These are phyloP conservation scores for Hycleus cichorii DNA, from an alignment of 1,140 invertebrate genomes.

Conservation along the genomic window DNA sequence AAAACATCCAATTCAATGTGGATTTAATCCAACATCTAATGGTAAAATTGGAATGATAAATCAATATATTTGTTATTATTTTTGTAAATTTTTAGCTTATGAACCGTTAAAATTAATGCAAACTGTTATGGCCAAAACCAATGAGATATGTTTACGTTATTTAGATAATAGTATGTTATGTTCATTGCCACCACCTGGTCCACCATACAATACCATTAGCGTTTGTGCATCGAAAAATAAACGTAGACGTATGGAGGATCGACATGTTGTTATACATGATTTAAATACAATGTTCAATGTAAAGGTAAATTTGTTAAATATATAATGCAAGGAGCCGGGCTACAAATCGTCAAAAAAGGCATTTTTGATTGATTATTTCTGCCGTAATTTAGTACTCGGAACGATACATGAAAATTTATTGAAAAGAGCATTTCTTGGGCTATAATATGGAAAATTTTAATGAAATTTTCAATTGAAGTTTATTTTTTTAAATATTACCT, in stretches of 20 bases:
- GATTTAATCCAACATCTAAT: slow-evolving; percentile 49
- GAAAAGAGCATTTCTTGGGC: no score
- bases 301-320: slow-evolving; percentile 41
- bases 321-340: no score
- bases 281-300: slow-evolving; percentile 62
- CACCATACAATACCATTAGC: slow-evolving; percentile 43
- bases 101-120: slow-evolving; percentile 65
- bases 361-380: no score
- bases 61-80: neutral
- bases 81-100: slow-evolving; percentile 50
- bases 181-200: slow-evolving; percentile 46
- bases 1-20: slow-evolving; percentile 54
- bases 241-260: slow-evolving; percentile 80
- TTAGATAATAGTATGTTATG: slow-evolving; percentile 55
- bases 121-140: slow-evolving; percentile 59
- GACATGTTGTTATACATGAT: slow-evolving; percentile 68
- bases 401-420: no score
- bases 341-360: no score
- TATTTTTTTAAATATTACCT: no score
- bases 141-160: slow-evolving; percentile 60
- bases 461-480: no score
- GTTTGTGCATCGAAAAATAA: slow-evolving; percentile 69
- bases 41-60: slow-evolving; percentile 39
- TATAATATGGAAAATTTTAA: no score
- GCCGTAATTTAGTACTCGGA: no score